These are phyloP conservation scores for Fregata magnificens DNA, from an alignment of 2,113 vertebrate genomes.

Conservation along the genomic window DNA sequence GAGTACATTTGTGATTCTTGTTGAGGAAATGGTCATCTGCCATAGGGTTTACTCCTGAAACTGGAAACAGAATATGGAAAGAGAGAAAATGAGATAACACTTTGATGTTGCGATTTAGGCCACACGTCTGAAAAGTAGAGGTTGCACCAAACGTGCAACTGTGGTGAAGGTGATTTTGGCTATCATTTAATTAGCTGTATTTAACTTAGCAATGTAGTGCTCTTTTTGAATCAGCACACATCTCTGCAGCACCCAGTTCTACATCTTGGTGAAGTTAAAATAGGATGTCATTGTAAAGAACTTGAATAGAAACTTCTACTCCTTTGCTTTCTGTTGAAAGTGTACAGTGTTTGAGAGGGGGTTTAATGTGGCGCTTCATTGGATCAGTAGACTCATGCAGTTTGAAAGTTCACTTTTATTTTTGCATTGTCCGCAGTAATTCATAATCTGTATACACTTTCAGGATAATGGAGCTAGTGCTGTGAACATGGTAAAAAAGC, in stretches of 20 bases:
- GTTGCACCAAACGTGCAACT: not conserved
- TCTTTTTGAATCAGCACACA: not conserved
- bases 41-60: not conserved
- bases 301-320: not conserved
- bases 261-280: not conserved
- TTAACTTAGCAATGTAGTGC: not conserved
- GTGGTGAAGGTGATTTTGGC: not conserved
- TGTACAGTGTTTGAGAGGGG: not conserved
- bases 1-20: not conserved
- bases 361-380: not conserved
- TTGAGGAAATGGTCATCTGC: not conserved
- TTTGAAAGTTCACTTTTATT: not conserved
- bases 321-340: not conserved
- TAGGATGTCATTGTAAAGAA: not conserved
- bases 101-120: not conserved
- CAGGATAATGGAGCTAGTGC: not conserved
- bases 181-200: not conserved
- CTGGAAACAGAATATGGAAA: not conserved
- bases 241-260: not conserved
- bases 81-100: not conserved
- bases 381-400: not conserved
- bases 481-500: not conserved
- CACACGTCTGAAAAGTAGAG: not conserved
- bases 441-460: not conserved
- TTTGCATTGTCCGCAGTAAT: not conserved